A percentile compares a stretch with the other conserved stretches of the same genome.
Evolutionary conservation across 2,888 invertebrate species (phyloP).

Genomic region (Aphodius sticticus): DNA sequence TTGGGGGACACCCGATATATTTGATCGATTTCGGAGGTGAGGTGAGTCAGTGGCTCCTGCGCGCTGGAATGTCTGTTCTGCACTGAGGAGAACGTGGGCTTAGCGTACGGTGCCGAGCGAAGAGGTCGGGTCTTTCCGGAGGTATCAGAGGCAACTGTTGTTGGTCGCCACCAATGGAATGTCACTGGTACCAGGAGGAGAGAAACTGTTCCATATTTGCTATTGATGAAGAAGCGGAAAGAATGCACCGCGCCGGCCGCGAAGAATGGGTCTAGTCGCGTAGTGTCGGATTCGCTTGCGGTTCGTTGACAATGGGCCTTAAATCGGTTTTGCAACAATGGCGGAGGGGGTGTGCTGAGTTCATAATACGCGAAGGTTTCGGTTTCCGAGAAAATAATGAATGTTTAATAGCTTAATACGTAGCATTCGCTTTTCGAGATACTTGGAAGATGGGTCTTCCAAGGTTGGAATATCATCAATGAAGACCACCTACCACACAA

Average conservation of each 20-base stretch:
- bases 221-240: slow-evolving; percentile 14
- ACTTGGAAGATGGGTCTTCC: not conserved
- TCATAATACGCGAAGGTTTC: slow-evolving; percentile 30
- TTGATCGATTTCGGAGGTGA: slow-evolving; percentile 4
- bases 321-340: slow-evolving; percentile 25
- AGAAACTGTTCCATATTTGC: slow-evolving; percentile 24
- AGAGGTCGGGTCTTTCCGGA: slow-evolving; percentile 13
- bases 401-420: not conserved
- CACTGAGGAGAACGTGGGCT: slow-evolving; percentile 19
- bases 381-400: not conserved
- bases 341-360: slow-evolving; percentile 29
- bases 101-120: slow-evolving; percentile 8
- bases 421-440: not conserved
- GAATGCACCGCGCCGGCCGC: not conserved
- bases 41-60: not conserved
- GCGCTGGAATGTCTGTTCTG: slow-evolving; percentile 5
- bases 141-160: slow-evolving; percentile 5
- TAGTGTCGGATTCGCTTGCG: slow-evolving; percentile 11
- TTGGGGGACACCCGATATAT: not conserved
- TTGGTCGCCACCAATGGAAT: slow-evolving; percentile 15
- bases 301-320: slow-evolving; percentile 8
- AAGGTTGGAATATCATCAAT: not conserved
- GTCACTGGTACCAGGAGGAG: slow-evolving; percentile 23
- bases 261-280: slow-evolving; percentile 22
- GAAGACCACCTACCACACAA: not conserved